Evolutionary conservation across 2,888 invertebrate species (phyloP).

Genomic region (Melipona beecheii): DNA sequence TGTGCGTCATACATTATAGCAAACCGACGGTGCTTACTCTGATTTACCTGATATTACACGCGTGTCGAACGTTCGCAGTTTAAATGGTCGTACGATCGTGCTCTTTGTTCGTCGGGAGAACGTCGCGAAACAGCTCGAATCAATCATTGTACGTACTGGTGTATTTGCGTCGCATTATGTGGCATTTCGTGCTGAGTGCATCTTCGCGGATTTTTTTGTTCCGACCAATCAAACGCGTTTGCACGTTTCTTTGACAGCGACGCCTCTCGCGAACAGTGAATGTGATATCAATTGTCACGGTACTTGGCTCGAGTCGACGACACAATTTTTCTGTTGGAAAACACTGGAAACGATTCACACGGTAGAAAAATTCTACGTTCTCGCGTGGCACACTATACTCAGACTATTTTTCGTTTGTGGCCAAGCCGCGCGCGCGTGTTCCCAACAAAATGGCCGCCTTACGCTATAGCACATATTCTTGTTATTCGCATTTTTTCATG

Average conservation of each 20-base stretch:
- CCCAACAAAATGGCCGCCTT: conserved; percentile 58
- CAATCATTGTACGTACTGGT: conserved; percentile 29
- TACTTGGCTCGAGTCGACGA: background rate
- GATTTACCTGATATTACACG: conserved; percentile 26
- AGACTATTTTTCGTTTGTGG: conserved; percentile 60
- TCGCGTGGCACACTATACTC: conserved; percentile 36
- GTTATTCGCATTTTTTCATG: conserved; percentile 1
- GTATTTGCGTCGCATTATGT: conserved; percentile 48
- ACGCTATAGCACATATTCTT: conserved; percentile 35
- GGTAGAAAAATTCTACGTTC: conserved; percentile 45
- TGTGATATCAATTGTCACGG: conserved; percentile 10
- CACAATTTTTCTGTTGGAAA: background rate
- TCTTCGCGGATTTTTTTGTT: conserved; percentile 77
- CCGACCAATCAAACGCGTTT: conserved; percentile 73
- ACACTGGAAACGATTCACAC: conserved; percentile 3
- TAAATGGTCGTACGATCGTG: background rate
- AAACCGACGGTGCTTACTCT: conserved; percentile 27
- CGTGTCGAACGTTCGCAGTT: background rate
- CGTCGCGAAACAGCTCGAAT: background rate
- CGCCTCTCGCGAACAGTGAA: conserved; percentile 36
- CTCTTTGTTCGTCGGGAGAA: background rate
- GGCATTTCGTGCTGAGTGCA: conserved; percentile 49
- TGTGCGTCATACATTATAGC: conserved; percentile 46
- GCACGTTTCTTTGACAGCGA: conserved; percentile 57
- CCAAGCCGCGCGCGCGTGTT: conserved; percentile 61